Base-by-base conservation (phyloP, 2,797 vertebrate species). In the Lithobates sylvaticus region DNA sequence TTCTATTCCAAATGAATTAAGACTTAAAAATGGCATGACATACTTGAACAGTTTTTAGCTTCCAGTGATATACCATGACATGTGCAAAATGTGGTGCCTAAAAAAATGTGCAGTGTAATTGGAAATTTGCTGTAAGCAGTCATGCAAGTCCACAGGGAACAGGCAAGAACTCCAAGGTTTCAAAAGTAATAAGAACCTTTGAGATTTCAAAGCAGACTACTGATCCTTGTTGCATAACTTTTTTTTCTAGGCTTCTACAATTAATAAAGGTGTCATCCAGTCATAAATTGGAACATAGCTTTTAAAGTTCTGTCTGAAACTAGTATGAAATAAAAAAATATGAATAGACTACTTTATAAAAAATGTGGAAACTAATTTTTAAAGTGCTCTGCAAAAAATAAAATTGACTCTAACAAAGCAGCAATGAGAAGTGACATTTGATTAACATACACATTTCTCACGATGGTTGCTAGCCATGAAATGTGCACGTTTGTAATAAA, bases 91-190 rank as follows among this genome's bases (percentile, higher is more conserved):
- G 80, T 36, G 76, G 75, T 79, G 61, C 54, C 69, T 79, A 65
- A 67, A 82, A 84, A 79, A 84, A 79, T 78, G 68, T 87, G 86
- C 76, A 79, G 78, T 87, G 76, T 87, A 87, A 87, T 87, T 87
- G 86, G 81, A 87, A 84, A 84, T 87, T 74, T 84, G 76, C 86
- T 84, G 76, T 79, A 79, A 87, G 86, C 76, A 83, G 70, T 75
- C 86, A 79, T 70, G 76, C 76, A 84, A 83, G 69, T 79, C 86
- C 81, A 84, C 76, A 32, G 81, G 81, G 86, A 83, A 80, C 70
- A 75, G 76, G 74, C 81, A 78, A 84, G 81, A 87, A 87, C 81
- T 75, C 70, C 39, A 84, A 78, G 70, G 76, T 87, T 87, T 83
- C 81, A 83, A 75, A 79, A 83, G 69, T 84, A 87, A 87, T 87